Conservation (phyloP, 2,113 vertebrate genomes). For the Atrichornis clamosus region DNA sequence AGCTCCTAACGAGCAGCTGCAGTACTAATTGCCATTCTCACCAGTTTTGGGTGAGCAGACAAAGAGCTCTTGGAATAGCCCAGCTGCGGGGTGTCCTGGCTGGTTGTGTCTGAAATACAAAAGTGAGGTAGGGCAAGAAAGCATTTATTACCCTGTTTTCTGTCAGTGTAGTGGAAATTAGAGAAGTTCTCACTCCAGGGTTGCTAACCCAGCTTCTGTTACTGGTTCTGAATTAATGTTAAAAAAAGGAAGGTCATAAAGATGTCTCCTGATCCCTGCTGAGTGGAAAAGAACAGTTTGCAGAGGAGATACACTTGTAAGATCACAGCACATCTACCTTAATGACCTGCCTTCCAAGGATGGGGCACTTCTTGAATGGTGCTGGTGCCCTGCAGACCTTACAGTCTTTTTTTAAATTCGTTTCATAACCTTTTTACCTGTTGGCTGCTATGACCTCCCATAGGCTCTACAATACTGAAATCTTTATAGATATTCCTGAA, state of each 20-base stretch:
- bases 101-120: neutral
- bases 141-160: neutral
- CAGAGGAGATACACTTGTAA: neutral
- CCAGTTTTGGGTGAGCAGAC: neutral
- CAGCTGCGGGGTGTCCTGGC: neutral
- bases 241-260: neutral
- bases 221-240: neutral
- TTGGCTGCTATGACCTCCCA: neutral
- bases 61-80: neutral
- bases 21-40: neutral
- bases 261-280: neutral
- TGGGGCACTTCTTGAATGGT: neutral
- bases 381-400: neutral
- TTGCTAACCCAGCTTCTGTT: neutral
- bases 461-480: neutral
- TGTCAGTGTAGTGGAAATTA: neutral
- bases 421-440: neutral
- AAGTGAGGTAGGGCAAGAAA: neutral
- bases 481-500: neutral
- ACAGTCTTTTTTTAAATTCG: neutral
- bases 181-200: neutral
- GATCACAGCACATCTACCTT: neutral
- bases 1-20: neutral
- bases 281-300: slow-evolving; percentile 22
- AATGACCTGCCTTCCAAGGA: neutral